Evolutionary conservation across 2,797 vertebrate species (phyloP), one percentile per base, ranked within the genome.

Genomic region (Cryptoblepharus egeriae): DNA sequence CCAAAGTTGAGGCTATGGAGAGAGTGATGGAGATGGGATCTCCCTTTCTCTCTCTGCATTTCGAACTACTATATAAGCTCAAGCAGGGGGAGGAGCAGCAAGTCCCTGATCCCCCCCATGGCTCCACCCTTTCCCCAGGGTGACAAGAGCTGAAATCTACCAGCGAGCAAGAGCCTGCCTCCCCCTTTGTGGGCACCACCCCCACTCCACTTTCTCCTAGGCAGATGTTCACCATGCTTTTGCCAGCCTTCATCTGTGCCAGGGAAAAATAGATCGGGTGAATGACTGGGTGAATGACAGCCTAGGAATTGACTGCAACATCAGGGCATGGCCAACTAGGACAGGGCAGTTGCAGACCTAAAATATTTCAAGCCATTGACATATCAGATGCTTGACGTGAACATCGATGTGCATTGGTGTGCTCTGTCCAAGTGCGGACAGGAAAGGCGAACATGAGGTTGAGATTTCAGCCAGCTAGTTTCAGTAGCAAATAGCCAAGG

Each of bases 51-150:
- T 22, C 37, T 57, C 28, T 32, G 26, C 45, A 26, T 35, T 60
- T 73, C 52, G 65, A 55, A 22, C 72, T 35, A 78, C 78, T 80
- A 84, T 91, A 86, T 58, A 79, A 67, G 15, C 39, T 22, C 73
- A 6, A n/a, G 13, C n/a, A 13, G 77, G 61, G 69, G 52, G 81
- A 39, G 60, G 60, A 9, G 35, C 32, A 2, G 69, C 52, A 10
- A 52, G 16, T 18, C 69, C 2, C 18, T 32, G 35, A 22, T 24
- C 30, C 5, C 39, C 39, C 37, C 12, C 3, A 6, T n/a, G 15
- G 74, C 81, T 64, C 81, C 81, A 24, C 68, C 81, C 57, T 71
- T 65, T 30, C 28, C 61, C 72, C 72, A 67, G 69, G 22, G 69
- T 75, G 37, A 24, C 65, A 68, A 39, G 65, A 39, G 65, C 32